A percentile compares a stretch with the other conserved stretches of the same genome.
These are phyloP conservation scores for Muraenolepis orangiensis DNA, from an alignment of 2,797 vertebrate genomes.

Conservation along the genomic window DNA sequence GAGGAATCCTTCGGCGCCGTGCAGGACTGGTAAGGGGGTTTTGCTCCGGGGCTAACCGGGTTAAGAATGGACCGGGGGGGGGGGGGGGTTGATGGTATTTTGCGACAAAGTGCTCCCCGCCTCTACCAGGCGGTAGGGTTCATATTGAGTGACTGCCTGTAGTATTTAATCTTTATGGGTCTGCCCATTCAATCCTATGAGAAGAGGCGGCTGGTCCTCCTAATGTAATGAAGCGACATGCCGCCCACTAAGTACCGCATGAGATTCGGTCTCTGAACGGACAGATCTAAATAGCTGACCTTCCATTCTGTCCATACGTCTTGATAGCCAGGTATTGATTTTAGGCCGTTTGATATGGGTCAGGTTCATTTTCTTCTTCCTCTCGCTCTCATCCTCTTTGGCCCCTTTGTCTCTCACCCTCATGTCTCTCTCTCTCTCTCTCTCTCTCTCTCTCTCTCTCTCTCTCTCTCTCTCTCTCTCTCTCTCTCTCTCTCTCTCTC, in stretches of 20 bases:
- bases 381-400: neutral
- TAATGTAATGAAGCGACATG: constrained; percentile 1
- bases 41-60: neutral
- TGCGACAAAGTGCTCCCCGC: neutral
- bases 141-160: neutral
- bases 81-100: neutral
- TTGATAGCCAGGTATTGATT: constrained; percentile 3
- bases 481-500: neutral
- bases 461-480: neutral
- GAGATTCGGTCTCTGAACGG: neutral
- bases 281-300: constrained; percentile 17
- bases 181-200: constrained; percentile 8
- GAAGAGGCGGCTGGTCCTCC: neutral
- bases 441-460: too few species aligned
- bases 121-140: neutral
- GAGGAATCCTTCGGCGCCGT: constrained; percentile 96
- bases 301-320: neutral
- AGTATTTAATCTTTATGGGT: neutral
- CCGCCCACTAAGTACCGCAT: neutral
- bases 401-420: neutral
- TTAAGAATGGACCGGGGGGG: neutral
- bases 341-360: neutral
- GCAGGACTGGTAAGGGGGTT: constrained; percentile 88
- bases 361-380: neutral
- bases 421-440: neutral